Evolutionary conservation across 1,140 invertebrate species (phyloP).

Genomic region (Pseudobourletiella spinata): DNA sequence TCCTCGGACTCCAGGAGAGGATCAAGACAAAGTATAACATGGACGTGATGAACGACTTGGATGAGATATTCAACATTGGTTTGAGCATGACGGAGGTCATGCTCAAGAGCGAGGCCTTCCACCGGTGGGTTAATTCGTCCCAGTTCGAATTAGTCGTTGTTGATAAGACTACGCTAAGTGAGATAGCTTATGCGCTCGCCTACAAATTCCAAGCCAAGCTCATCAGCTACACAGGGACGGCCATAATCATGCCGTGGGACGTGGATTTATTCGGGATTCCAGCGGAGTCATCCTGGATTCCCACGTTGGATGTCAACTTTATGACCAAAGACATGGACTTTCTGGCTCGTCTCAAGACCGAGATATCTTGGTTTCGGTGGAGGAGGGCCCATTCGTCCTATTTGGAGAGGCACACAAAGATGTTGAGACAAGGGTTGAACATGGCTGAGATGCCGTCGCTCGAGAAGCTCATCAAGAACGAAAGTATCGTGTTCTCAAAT

Average conservation of each 20-base stretch:
- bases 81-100: neutral
- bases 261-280: neutral
- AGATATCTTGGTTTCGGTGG: neutral
- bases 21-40: neutral
- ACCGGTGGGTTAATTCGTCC: neutral
- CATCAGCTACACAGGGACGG: neutral
- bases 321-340: neutral
- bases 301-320: neutral
- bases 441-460: conserved; percentile 29
- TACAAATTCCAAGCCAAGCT: conserved; percentile 14
- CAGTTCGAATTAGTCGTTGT: conserved; percentile 38
- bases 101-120: neutral
- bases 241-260: neutral
- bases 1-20: neutral
- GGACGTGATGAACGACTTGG: neutral
- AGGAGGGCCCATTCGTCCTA: neutral
- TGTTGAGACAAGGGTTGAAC: conserved; percentile 7
- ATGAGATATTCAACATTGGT: neutral
- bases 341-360: neutral
- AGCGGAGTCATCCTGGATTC: neutral
- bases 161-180: conserved; percentile 36
- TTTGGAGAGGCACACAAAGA: neutral
- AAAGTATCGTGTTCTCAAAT: conserved; percentile 47
- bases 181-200: conserved; percentile 22
- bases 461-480: conserved; percentile 35